A percentile compares a stretch with the other conserved stretches of the same genome.
Conservation (phyloP, 2,888 invertebrate species). For the Euzetes globulus region DNA sequence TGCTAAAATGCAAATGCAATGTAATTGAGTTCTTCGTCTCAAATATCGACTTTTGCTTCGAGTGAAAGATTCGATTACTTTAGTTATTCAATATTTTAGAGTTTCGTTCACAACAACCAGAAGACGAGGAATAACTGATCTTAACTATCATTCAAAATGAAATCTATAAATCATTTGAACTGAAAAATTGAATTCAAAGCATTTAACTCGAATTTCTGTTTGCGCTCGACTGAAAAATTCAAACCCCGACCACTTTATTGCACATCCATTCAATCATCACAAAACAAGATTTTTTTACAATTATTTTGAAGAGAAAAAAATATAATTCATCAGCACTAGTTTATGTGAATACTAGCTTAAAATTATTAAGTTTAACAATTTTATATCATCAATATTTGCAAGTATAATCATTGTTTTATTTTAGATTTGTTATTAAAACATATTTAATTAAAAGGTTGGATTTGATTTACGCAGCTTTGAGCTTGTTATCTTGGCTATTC, state of each 20-base stretch:
- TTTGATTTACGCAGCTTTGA: no score
- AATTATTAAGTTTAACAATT: no score
- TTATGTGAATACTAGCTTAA: no score
- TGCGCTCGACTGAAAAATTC: background rate
- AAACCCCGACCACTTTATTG: background rate
- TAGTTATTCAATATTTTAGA: background rate
- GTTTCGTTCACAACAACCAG: background rate
- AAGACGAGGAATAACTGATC: background rate
- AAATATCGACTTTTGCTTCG: conserved; percentile 9
- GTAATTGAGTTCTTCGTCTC: conserved; percentile 24
- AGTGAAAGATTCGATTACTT: conserved; percentile 11
- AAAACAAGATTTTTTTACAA: no score
- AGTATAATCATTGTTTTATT: no score
- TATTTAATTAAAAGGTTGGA: no score
- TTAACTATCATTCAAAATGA: conserved; percentile 7
- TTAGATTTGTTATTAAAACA: no score
- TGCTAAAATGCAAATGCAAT: conserved; percentile 14
- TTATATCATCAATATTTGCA: no score
- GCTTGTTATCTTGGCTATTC: no score
- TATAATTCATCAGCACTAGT: no score
- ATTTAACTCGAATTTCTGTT: background rate
- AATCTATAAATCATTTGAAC: conserved; percentile 22
- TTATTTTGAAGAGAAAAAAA: no score
- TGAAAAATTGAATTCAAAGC: background rate
- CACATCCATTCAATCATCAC: background rate